phyloP scores from a whole-genome alignment of 2,797 vertebrate species.

The Thalassophryne amazonica region DNA sequence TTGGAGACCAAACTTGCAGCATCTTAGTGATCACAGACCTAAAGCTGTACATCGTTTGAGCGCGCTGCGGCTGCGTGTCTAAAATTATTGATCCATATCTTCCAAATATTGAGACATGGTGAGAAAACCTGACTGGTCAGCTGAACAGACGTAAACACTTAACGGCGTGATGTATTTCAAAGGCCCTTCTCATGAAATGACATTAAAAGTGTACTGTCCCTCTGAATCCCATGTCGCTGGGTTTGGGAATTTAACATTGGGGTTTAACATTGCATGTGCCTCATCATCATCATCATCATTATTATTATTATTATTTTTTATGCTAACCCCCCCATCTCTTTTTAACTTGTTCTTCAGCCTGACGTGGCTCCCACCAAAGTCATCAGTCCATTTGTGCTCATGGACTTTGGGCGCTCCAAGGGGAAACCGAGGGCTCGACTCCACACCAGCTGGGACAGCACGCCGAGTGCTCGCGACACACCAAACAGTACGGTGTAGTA shows the following conservation, averaged over 20 bases:
- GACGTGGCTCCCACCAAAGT: constrained; percentile 87
- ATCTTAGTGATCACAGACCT: constrained; percentile 34
- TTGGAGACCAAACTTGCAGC: constrained; percentile 47
- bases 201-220: constrained; percentile 76
- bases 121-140: constrained; percentile 18
- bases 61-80: constrained; percentile 11
- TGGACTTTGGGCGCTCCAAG: constrained; percentile 94
- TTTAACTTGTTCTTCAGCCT: constrained; percentile 69
- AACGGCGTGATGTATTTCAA: constrained; percentile 46
- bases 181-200: constrained; percentile 63
- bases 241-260: constrained; percentile 53
- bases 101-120: constrained; percentile 18
- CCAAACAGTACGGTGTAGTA: constrained; percentile 98
- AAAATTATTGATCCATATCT: constrained; percentile 9
- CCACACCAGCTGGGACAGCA: constrained; percentile 93
- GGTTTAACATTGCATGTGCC: constrained; percentile 54
- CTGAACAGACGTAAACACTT: constrained; percentile 39
- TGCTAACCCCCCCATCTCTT: constrained; percentile 53
- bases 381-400: constrained; percentile 96
- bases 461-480: constrained; percentile 90
- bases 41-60: constrained; percentile 20
- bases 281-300: too few relatives aligned
- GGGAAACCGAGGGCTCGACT: constrained; percentile 94
- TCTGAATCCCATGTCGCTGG: constrained; percentile 71
- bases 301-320: too few relatives aligned